Percentiles rank a stretch among this genome's conserved stretches.
These are phyloP conservation scores for Lota lota DNA, from an alignment of 2,113 vertebrate species.

Conservation along the genomic window DNA sequence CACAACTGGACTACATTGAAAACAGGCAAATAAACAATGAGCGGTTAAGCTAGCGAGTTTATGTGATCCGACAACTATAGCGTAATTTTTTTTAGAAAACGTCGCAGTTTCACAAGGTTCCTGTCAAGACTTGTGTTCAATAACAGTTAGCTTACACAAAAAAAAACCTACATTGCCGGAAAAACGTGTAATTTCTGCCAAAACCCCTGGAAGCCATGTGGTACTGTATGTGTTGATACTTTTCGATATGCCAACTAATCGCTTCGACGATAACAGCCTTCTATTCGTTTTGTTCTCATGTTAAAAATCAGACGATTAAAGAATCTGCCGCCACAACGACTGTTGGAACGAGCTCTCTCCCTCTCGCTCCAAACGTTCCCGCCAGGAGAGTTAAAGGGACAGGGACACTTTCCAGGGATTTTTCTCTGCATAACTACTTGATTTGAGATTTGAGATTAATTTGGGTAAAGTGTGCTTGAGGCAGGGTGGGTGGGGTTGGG, in stretches of 20 bases:
- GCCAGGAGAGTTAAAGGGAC: conserved; percentile 20
- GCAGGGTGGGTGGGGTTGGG: no score
- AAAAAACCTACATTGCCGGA: no score
- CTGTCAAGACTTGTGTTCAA: no score
- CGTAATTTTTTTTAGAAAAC: no score
- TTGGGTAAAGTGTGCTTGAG: conserved; percentile 1
- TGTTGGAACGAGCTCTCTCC: conserved; percentile 26
- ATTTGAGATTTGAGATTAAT: conserved; percentile 21
- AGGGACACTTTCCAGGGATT: conserved; percentile 22
- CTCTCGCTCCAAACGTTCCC: conserved; percentile 27
- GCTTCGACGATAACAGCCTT: no score
- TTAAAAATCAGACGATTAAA: not conserved
- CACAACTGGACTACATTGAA: not conserved
- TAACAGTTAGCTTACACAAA: no score
- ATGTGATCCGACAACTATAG: not conserved
- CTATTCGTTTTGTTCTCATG: conserved; percentile 17
- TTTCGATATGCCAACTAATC: no score
- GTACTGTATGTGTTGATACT: no score
- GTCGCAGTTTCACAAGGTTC: not conserved
- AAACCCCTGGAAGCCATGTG: no score
- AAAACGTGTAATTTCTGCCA: no score
- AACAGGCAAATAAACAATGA: not conserved
- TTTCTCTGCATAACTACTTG: conserved; percentile 19
- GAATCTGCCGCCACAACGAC: conserved; percentile 2
- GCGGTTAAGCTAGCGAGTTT: not conserved